Base-by-base conservation (phyloP, 1,140 invertebrate genomes). In the Glossosoma conforme region DNA sequence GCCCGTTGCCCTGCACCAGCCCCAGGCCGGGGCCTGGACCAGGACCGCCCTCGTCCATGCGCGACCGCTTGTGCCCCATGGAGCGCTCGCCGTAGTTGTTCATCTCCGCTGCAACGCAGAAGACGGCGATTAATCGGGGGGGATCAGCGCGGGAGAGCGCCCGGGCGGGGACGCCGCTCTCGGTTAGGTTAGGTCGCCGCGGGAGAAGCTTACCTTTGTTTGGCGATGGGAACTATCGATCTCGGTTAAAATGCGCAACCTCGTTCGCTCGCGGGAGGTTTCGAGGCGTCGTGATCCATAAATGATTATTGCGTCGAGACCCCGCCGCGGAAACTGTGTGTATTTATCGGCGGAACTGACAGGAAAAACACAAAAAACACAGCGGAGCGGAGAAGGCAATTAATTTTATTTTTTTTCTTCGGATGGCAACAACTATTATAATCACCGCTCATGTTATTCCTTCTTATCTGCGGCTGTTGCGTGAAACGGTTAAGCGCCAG, bases 71-170 rank as follows among this genome's bases (percentile, higher is more conserved):
- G 61, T 75, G 72, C 61, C 68, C 70, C 69, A 75, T 73, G 20
- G 69, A 68, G 63, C 71, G 66, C 62, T 75, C 71, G 46, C 70
- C 70, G 59, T 75, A 70, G 72, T 75, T 74, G 67, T 75, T 75
- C 71, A 74, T 74, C 63, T 44, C n/a, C 10, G 48, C 46, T 43
- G 60, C 63, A 61, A 63, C 61, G 60, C 17, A 37, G 44, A 51
- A 44, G n/a, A 18, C 13, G 19, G 18, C 17, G 21, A 5, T 37
- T 36, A 51, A 44, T 35, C 19, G 18, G 18, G 10, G 15, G 19
- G 33, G 33, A 24, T 15, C 17, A 15, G 20, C 41, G 37, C 65
- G 61, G 67, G 59, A 70, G 69, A 70, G 66, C 65, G 70, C 71
- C 71, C 70, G 70, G 66, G 70, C 69, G 67, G 68, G 71, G 71